Percentiles rank a stretch among this genome's conserved stretches.
Evolutionary conservation across 2,797 vertebrate genomes (phyloP).

Genomic region (Streptopelia turtur): DNA sequence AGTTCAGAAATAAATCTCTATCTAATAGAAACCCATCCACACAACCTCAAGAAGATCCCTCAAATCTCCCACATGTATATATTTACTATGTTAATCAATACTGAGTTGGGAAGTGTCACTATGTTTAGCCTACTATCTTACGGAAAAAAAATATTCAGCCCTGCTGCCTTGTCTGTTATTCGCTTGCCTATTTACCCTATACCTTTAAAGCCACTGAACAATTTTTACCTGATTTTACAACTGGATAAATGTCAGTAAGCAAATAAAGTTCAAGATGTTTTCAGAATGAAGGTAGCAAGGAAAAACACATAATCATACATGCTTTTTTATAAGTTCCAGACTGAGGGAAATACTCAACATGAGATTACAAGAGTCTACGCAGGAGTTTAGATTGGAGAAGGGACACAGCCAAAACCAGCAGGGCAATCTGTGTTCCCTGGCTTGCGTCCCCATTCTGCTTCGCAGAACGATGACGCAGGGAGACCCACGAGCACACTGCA

Average conservation of each 20-base stretch:
- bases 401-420: neutral
- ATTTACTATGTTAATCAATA: neutral
- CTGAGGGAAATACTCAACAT: neutral
- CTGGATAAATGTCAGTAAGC: neutral
- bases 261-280: neutral
- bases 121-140: neutral
- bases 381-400: neutral
- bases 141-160: neutral
- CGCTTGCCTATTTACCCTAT: neutral
- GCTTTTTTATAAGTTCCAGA: neutral
- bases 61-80: neutral
- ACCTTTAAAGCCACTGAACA: neutral
- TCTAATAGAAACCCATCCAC: too few species aligned
- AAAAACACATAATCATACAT: neutral
- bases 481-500: fast-evolving
- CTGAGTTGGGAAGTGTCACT: fast-evolving
- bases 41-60: too few species aligned
- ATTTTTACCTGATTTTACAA: neutral
- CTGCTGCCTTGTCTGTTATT: neutral
- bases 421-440: neutral
- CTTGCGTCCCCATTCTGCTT: neutral
- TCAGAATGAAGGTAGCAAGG: neutral
- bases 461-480: fast-evolving
- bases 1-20: too few species aligned
- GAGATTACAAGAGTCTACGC: neutral